phyloP scores from a whole-genome alignment of 2,797 vertebrate species.

The Hozukius guyotensis region DNA sequence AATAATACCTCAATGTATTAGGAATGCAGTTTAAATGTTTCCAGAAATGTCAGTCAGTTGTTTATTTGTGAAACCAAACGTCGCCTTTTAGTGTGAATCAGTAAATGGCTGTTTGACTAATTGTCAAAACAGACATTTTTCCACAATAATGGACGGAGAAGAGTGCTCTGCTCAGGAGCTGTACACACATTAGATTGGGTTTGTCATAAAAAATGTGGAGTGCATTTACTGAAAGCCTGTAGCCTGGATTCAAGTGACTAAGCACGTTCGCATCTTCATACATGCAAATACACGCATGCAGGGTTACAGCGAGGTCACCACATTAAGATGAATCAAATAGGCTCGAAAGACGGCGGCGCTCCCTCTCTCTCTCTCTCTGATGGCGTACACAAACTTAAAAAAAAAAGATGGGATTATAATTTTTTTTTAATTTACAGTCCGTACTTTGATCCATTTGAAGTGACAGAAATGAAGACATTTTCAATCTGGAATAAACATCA shows the following conservation, averaged over 20 bases:
- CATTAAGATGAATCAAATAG: conserved; percentile 42
- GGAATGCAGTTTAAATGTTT: background rate
- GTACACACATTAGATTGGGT: conserved; percentile 17
- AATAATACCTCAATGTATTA: background rate
- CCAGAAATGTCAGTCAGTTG: background rate
- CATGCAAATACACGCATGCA: conserved; percentile 31
- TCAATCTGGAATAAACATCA: conserved; percentile 24
- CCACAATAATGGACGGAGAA: conserved; percentile 11
- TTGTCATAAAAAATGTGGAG: conserved; percentile 29
- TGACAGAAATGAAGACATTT: background rate
- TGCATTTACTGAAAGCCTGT: conserved; percentile 24
- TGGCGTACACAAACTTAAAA: background rate
- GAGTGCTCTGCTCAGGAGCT: conserved; percentile 21
- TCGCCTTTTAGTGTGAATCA: conserved; percentile 5
- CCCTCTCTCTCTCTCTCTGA: background rate
- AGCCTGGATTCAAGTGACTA: conserved; percentile 22
- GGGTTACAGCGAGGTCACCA: conserved; percentile 48
- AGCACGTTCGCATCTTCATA: conserved; percentile 8
- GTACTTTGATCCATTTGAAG: background rate
- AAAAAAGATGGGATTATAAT: background rate
- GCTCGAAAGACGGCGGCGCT: background rate
- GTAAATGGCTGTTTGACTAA: conserved; percentile 5
- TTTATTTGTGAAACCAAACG: conserved; percentile 1
- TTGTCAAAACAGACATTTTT: conserved; percentile 14
- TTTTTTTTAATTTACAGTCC: background rate